These are phyloP conservation scores for Archivesica marissinica DNA, from an alignment of 1,140 invertebrate species.

Conservation along the genomic window DNA sequence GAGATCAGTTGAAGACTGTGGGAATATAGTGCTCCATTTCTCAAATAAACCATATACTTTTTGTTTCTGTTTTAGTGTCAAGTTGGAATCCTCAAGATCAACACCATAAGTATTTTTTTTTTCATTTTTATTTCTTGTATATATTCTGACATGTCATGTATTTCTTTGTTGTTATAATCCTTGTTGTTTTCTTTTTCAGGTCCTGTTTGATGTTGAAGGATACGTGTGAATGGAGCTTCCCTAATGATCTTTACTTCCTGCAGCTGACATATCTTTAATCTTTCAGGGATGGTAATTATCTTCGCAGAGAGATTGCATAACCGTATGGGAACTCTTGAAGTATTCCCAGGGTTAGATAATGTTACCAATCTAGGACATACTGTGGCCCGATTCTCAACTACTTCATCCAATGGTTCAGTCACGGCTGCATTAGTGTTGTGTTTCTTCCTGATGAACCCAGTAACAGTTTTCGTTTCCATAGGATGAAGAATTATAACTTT, in stretches of 20 bases:
- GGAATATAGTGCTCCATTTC: background rate
- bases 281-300: background rate
- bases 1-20: background rate
- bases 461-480: background rate
- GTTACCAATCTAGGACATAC: background rate
- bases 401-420: background rate
- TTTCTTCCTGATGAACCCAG: background rate
- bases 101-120: background rate
- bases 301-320: background rate
- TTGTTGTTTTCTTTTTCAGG: background rate
- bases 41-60: constrained; percentile 10
- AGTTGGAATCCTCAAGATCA: background rate
- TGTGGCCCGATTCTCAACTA: background rate
- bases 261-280: background rate
- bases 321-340: background rate
- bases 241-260: background rate
- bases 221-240: background rate
- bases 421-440: background rate
- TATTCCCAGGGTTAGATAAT: background rate
- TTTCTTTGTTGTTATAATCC: background rate
- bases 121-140: background rate
- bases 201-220: background rate
- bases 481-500: background rate
- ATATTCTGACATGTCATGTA: background rate
- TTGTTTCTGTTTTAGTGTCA: background rate